Evolutionary conservation across 1,140 invertebrate genomes (phyloP).

Genomic region (Aphelenchoides besseyi): DNA sequence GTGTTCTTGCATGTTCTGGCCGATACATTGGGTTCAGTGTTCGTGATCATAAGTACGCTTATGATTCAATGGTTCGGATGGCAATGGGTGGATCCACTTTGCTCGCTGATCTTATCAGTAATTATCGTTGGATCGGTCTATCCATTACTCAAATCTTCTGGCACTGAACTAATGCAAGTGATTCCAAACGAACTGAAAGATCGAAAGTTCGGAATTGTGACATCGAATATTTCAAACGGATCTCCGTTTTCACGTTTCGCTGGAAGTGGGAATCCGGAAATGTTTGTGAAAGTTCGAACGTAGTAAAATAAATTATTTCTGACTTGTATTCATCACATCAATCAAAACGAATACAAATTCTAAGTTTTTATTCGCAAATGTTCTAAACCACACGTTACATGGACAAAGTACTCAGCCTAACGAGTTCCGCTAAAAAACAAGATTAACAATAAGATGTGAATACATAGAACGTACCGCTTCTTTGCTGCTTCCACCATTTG

Average conservation of each 20-base stretch:
- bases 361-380: not conserved
- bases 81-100: constrained; percentile 70
- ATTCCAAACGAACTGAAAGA: constrained; percentile 53
- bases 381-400: not conserved
- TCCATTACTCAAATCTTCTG: constrained; percentile 68
- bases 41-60: constrained; percentile 70
- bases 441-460: too few species aligned
- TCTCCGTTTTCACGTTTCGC: not conserved
- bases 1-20: constrained; percentile 70
- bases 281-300: constrained; percentile 21
- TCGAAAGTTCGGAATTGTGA: constrained; percentile 20
- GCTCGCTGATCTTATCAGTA: constrained; percentile 69
- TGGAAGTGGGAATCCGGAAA: not conserved
- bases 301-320: constrained; percentile 1
- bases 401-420: not conserved
- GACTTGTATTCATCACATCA: not conserved
- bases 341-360: not conserved
- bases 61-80: constrained; percentile 69
- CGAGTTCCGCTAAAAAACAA: not conserved
- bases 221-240: not conserved
- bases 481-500: constrained; percentile 59
- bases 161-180: constrained; percentile 64
- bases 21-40: constrained; percentile 70
- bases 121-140: constrained; percentile 69
- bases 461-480: too few species aligned